These are phyloP conservation scores for Synanceia verrucosa DNA, from an alignment of 2,797 vertebrate species.

Conservation along the genomic window DNA sequence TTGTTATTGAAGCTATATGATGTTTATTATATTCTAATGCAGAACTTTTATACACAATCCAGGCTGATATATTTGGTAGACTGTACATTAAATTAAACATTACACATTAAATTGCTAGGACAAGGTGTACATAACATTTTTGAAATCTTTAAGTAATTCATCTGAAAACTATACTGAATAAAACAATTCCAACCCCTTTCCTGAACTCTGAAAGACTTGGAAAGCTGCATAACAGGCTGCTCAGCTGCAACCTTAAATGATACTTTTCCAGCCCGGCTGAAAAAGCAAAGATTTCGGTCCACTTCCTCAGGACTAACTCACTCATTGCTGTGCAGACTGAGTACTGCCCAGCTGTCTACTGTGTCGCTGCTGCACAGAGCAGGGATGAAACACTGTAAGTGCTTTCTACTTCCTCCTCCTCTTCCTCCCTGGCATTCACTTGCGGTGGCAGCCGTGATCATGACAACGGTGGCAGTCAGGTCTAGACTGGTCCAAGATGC, in stretches of 20 bases:
- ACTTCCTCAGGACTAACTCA: conserved; percentile 28
- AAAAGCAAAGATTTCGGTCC: conserved; percentile 27
- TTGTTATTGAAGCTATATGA: not conserved
- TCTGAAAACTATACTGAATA: not conserved
- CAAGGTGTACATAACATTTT: not conserved
- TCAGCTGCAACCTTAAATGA: not conserved
- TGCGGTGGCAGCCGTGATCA: conserved; percentile 62
- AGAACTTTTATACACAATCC: not conserved
- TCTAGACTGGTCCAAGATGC: conserved; percentile 68
- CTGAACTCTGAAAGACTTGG: conserved; percentile 4
- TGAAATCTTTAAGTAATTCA: not conserved
- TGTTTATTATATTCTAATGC: not conserved
- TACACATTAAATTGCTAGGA: too few species aligned
- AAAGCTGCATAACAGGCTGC: not conserved
- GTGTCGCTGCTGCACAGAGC: conserved; percentile 26
- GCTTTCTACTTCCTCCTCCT: conserved; percentile 22
- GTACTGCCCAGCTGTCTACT: not conserved
- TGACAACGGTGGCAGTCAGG: conserved; percentile 67
- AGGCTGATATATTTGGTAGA: not conserved
- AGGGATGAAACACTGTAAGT: conserved; percentile 37
- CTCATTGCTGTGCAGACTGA: conserved; percentile 34
- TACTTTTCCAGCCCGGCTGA: not conserved
- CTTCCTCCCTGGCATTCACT: conserved; percentile 59
- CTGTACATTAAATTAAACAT: too few species aligned
- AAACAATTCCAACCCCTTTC: not conserved